Base-by-base conservation (phyloP, 1,140 invertebrate genomes). In the Globodera ellingtonae region DNA sequence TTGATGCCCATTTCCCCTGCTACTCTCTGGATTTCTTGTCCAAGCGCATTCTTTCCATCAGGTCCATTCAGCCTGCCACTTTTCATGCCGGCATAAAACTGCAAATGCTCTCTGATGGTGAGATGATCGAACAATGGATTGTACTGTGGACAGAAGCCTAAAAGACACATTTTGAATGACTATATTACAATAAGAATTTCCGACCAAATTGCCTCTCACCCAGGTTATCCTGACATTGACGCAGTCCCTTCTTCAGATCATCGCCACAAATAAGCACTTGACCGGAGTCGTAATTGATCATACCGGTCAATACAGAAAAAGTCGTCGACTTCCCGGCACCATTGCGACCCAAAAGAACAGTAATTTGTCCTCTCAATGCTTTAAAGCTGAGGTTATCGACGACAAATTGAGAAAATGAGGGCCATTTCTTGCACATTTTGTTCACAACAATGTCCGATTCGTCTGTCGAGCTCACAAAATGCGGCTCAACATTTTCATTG, bases 81-180 rank as follows among this genome's bases (percentile, higher is more conserved):
- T 67, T 91, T 91, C 2, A 91, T 82, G 13, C 85, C 82, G 81
- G 93, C 93, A 89, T 94, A 97, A 90, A 97, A 95, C 77, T 93
- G 90, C 8, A 98, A 91, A 90, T 98, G 95, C 90, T 98, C 94
- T 35, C 91, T 91, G 0, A 97, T 95, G 24, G 94, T 97, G 62
- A 98, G 91, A 83, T 94, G 93, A 75, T 94, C 93, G 89, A 97
- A 97, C 1, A 98, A 91, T 78, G 98, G 93, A 90, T 98, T 95
- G 89, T 97, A 94, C 90, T 98, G 97, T 10, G 96, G 96, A 90
- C 96, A 98, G 8, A 95, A 91, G 0, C 95, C 56, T 62, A 35
- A 35, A 35, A 35, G 1, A 35, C 0, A 35, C 35, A 35, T 35
- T 35, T 35, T 35, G 35, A 35, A 3, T 35, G 3, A n/a, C n/a